Evolutionary conservation across 2,797 vertebrate genomes (phyloP), one percentile per base, ranked within the genome.

Genomic region (Epinephelus coioides): DNA sequence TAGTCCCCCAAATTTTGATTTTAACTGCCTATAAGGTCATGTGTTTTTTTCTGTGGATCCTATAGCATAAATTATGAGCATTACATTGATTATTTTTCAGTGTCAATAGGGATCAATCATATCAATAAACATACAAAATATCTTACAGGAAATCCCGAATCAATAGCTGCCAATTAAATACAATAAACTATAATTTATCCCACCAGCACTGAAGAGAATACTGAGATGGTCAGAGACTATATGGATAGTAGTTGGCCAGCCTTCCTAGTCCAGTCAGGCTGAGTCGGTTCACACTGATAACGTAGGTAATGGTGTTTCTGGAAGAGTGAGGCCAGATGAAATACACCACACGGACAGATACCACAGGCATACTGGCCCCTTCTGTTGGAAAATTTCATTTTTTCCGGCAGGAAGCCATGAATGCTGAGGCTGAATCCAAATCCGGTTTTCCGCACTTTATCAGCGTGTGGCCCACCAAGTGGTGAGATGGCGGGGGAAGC

Each of bases 311-410:
- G 95, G 94, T 34, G 92, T 97, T 97, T 97, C 96, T 96, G 96
- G 97, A 97, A 97, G 95, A 97, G 95, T 93, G 95, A 94, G 95
- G 96, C 95, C 96, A 97, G 96, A 97, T 96, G 96, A 97, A 96
- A 97, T 87, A 94, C 95, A 94, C 94, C 92, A 92, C 91, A 89
- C 79, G 88, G 94, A 93, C 96, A 97, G 96, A 97, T 97, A 97
- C 94, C 96, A 94, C 94, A 72, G 93, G 94, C 95, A 96, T 94
- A 96, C 95, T 95, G 96, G 95, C 94, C 95, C 95, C 96, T 96
- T 97, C 96, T 97, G 96, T 96, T 83, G 95, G 96, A 96, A 97
- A 97, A 97, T 95, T 96, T 95, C 94, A 97, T 97, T 97, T 97
- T 95, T 97, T 97, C 96, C 96, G 93, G 95, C 95, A 96, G 96